These are phyloP conservation scores for Drosophila orena DNA, from an alignment of 1,140 invertebrate species.

Conservation along the genomic window DNA sequence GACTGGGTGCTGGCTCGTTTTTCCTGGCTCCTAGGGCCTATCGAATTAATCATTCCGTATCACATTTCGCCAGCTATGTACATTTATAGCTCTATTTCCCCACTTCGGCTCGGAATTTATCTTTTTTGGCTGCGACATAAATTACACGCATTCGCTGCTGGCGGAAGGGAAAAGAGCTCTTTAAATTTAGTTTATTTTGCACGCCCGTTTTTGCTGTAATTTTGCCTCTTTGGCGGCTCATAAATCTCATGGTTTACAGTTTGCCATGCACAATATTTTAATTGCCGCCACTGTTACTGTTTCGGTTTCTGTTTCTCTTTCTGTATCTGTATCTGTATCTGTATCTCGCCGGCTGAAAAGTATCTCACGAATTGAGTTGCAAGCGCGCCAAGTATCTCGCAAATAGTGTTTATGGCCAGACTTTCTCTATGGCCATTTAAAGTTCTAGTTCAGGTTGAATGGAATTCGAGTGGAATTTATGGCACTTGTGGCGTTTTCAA, in stretches of 20 bases:
- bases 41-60: slow-evolving; percentile 80
- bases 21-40: slow-evolving; percentile 46
- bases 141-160: slow-evolving; percentile 57
- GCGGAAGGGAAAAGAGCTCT: slow-evolving; percentile 53
- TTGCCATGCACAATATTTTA: slow-evolving; percentile 66
- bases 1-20: slow-evolving; percentile 27
- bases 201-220: not conserved
- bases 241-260: slow-evolving; percentile 59
- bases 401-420: slow-evolving; percentile 22
- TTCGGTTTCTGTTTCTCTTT: slow-evolving; percentile 5
- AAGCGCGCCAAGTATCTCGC: slow-evolving; percentile 16
- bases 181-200: slow-evolving; percentile 70
- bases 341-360: slow-evolving; percentile 16
- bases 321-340: not conserved
- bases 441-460: slow-evolving; percentile 21
- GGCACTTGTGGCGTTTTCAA: slow-evolving; percentile 13
- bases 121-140: slow-evolving; percentile 76
- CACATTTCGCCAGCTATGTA: slow-evolving; percentile 72
- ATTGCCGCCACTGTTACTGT: slow-evolving; percentile 52
- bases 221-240: slow-evolving; percentile 44
- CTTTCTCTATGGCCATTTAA: slow-evolving; percentile 38
- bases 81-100: slow-evolving; percentile 77
- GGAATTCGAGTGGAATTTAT: slow-evolving; percentile 17
- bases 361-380: slow-evolving; percentile 49
- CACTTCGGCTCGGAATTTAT: slow-evolving; percentile 65